Evolutionary conservation across 2,888 invertebrate genomes (phyloP).

Genomic region (Bellardia bayeri): DNA sequence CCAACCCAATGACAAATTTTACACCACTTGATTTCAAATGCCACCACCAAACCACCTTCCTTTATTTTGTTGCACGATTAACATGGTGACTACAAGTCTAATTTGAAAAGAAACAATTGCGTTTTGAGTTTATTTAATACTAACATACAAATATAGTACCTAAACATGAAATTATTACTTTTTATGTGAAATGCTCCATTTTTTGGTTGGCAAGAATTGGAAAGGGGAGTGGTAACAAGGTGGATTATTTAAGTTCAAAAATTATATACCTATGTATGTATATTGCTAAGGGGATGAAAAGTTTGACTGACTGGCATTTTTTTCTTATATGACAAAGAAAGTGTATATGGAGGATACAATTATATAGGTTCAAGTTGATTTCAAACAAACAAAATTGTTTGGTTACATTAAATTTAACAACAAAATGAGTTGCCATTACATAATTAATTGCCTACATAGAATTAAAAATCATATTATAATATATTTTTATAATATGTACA

Average conservation of each 20-base stretch:
- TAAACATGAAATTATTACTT: conserved; percentile 1
- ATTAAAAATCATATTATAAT: background rate
- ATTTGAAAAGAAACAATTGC: background rate
- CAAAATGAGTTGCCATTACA: conserved; percentile 16
- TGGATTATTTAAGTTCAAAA: conserved; percentile 1
- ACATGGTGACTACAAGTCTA: conserved; percentile 15
- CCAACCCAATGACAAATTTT: background rate
- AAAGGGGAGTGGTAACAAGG: background rate
- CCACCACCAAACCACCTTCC: background rate
- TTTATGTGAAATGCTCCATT: background rate
- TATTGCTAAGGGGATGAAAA: background rate
- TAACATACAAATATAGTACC: background rate
- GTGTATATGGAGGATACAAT: background rate
- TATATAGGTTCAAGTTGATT: background rate
- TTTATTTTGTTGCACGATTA: background rate
- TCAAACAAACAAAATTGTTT: background rate
- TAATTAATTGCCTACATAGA: conserved; percentile 2
- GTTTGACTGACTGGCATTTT: background rate
- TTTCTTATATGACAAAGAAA: background rate
- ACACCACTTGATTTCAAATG: background rate
- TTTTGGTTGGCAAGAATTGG: background rate
- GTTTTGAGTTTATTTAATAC: background rate
- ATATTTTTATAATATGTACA: too few relatives aligned
- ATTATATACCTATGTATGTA: background rate
- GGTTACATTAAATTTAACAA: conserved; percentile 6